phyloP scores from a whole-genome alignment of 2,888 invertebrate genomes.

The Thymelicus sylvestris region DNA sequence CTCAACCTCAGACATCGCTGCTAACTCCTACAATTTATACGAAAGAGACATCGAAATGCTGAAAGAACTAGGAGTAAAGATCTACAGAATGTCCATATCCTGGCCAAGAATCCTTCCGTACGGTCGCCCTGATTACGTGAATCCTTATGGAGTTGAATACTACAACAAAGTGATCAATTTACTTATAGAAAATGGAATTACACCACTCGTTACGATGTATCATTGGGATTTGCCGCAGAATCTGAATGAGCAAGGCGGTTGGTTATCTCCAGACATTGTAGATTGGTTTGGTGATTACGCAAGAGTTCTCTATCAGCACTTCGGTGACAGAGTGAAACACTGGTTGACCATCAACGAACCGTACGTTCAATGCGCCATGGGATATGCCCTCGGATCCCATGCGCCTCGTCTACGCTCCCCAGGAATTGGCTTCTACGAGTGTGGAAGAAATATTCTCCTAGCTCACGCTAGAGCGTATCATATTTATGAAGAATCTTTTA shows the following conservation, averaged over 20 bases:
- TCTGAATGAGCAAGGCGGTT: slow-evolving; percentile 79
- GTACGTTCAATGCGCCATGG: slow-evolving; percentile 54
- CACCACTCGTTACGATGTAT: slow-evolving; percentile 81
- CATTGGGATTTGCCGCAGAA: slow-evolving; percentile 79
- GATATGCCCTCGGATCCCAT: slow-evolving; percentile 61
- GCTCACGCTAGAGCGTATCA: slow-evolving; percentile 80
- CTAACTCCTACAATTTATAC: slow-evolving; percentile 84
- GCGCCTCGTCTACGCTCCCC: slow-evolving; percentile 59
- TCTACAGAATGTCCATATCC: slow-evolving; percentile 81
- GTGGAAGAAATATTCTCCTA: slow-evolving; percentile 69
- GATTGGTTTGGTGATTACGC: slow-evolving; percentile 74
- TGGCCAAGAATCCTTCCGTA: slow-evolving; percentile 86
- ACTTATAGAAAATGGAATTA: slow-evolving; percentile 82
- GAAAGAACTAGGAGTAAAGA: slow-evolving; percentile 63
- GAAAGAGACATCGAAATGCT: slow-evolving; percentile 74
- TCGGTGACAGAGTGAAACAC: slow-evolving; percentile 73
- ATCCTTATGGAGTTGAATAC: slow-evolving; percentile 83
- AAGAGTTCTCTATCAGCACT: slow-evolving; percentile 61
- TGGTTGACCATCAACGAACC: slow-evolving; percentile 86
- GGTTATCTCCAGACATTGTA: slow-evolving; percentile 63
- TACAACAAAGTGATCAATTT: slow-evolving; percentile 86
- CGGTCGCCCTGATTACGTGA: slow-evolving; percentile 76
- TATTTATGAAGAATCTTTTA: slow-evolving; percentile 61
- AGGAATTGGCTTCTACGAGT: slow-evolving; percentile 72
- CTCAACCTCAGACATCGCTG: slow-evolving; percentile 82